Conservation (phyloP, 2,888 invertebrate genomes). For the Itoplectis maculator region DNA sequence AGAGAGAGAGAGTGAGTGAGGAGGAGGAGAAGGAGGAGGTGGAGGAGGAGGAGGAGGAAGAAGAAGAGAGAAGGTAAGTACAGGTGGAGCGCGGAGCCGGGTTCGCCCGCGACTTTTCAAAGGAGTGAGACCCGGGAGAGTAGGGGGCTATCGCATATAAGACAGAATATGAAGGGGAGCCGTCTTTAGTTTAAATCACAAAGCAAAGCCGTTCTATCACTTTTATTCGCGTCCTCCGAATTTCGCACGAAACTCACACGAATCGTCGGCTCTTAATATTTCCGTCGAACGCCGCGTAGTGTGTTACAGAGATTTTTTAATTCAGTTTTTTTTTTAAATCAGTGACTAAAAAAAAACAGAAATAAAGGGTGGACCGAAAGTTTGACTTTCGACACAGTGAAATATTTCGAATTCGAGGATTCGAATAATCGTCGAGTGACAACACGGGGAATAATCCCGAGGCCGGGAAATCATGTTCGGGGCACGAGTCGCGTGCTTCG, state of each 20-base stretch:
- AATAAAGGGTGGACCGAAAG: constrained; percentile 38
- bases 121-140: constrained; percentile 75
- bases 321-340: background rate
- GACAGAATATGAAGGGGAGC: constrained; percentile 82
- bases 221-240: constrained; percentile 50
- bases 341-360: constrained; percentile 1
- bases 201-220: constrained; percentile 74
- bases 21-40: constrained; percentile 41
- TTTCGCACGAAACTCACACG: constrained; percentile 7
- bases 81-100: constrained; percentile 56
- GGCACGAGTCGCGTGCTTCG: constrained; percentile 63
- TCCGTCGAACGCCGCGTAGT: constrained; percentile 12
- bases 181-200: constrained; percentile 82
- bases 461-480: constrained; percentile 56
- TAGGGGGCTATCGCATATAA: constrained; percentile 83
- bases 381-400: constrained; percentile 6
- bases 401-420: constrained; percentile 16
- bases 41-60: constrained; percentile 42
- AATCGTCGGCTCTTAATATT: constrained; percentile 23
- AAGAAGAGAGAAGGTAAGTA: constrained; percentile 64
- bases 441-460: constrained; percentile 20
- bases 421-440: constrained; percentile 7
- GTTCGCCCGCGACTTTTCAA: constrained; percentile 70
- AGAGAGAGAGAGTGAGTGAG: too few species aligned
- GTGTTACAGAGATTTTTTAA: background rate